phyloP scores from a whole-genome alignment of 2,797 vertebrate genomes.

The Pogoniulus pusillus region DNA sequence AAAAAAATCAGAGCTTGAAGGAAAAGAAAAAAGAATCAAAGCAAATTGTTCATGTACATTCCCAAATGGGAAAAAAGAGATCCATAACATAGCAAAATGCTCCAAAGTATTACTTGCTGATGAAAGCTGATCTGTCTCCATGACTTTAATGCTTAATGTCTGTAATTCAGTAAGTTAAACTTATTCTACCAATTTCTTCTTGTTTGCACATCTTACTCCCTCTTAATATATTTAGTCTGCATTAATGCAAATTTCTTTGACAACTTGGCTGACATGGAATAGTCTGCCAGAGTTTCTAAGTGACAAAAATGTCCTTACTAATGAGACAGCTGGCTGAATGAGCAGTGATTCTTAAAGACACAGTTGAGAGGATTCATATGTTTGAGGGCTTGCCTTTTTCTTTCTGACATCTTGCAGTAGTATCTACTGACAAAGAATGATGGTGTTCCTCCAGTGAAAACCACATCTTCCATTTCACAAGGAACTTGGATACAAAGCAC shows the following conservation, averaged over 20 bases:
- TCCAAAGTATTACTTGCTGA: background rate
- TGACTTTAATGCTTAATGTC: background rate
- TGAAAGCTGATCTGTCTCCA: background rate
- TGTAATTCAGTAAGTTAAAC: background rate
- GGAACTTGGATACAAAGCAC: background rate
- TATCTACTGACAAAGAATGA: background rate
- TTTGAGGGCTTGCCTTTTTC: conserved; percentile 1
- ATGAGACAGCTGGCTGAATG: conserved; percentile 18
- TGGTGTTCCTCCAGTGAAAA: background rate
- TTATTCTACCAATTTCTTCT: background rate
- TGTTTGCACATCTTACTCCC: conserved; percentile 27
- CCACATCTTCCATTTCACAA: conserved; percentile 15
- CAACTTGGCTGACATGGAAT: background rate
- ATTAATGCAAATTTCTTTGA: conserved; percentile 46
- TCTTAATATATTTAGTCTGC: conserved; percentile 36
- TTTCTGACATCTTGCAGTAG: conserved; percentile 12
- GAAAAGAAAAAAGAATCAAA: background rate
- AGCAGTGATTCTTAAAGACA: conserved; percentile 23
- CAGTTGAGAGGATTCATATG: background rate
- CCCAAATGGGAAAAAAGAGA: background rate
- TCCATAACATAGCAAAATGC: background rate
- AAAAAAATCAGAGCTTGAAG: background rate
- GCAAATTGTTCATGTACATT: background rate
- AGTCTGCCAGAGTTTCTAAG: conserved; percentile 40
- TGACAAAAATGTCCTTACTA: conserved; percentile 29